Base-by-base conservation (phyloP, 2,797 vertebrate genomes). In the Cottoperca gobio region DNA sequence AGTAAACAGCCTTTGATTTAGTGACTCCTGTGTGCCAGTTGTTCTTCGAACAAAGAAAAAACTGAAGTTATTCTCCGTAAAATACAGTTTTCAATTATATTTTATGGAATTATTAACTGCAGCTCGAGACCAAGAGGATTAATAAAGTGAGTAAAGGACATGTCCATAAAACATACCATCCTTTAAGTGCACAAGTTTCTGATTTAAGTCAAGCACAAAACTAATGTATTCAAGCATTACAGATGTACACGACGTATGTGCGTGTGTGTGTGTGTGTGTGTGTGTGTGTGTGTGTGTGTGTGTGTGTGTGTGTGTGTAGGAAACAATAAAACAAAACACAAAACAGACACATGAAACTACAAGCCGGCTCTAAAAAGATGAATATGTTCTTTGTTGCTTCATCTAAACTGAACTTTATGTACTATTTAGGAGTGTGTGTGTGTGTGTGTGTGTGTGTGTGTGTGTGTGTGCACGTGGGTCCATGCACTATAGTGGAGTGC, bases 331-430 rank as follows among this genome's bases (percentile, higher is more conserved):
- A 85, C 49, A 86, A 91, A 89, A 92, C 73, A 82, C 71, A 84
- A 89, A 91, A 84, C 87, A 93, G 90, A 91, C 80, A 84, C 79
- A 85, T 87, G 84, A 82, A 83, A 85, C 82, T 83, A 81, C 74
- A 55, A 65, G 71, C 78, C 28, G 14, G 50, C 53, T 43, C 58
- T 64, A 58, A 80, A 85, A 81, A 84, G 78, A 91, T 88, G 82
- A 91, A 90, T 89, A 86, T 84, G 87, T 86, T 84, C 91, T 86
- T 87, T 87, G 88, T 90, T 87, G 81, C 82, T 73, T 88, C 87
- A 91, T 91, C 82, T 89, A 76, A 91, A 88, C 79, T 88, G 88
- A 92, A 81, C 86, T 81, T 54, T 69, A 73, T 24, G 17, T 82
- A 72, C 59, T 64, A 59, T 70, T 76, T 67, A 62, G 58, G 31